Evolutionary conservation across 2,113 vertebrate genomes (phyloP), one percentile per base, ranked within the genome.

Genomic region (Cichladusa arquata): DNA sequence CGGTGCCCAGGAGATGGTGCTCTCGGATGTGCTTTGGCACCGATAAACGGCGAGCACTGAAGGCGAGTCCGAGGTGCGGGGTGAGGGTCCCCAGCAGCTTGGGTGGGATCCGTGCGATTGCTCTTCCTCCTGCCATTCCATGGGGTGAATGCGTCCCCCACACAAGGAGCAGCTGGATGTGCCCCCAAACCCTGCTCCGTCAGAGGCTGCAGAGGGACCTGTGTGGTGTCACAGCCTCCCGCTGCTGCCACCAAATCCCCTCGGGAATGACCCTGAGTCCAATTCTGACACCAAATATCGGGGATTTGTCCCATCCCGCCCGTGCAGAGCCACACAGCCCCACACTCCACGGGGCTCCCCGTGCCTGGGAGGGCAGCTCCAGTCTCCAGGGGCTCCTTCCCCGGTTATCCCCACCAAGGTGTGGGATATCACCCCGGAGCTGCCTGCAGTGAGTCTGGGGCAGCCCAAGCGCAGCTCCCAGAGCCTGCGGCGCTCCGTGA

Each of bases 1-100:
- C 7, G 23, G 13, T 38, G 85, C 31, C 96, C 96, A 81, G 88
- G 62, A 95, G 95, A n/a, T 95, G 96, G 96, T 50, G 96, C 96
- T 94, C 92, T 93, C 16, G 33, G 71, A 50, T 77, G 79, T 1
- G 71, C 58, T 95, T 85, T 70, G 85, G 36, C 28, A 20, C 19
- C 3, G 11, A 4, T 4, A 13, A 26, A 2, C 20, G 0, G 31
- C 7, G 3, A 14, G 72, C 34, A 0, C 36, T 1, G 62, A 3
- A 3, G 18, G 23, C 45, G 3, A 14, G 5, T 1, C 28, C 44
- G 0, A 2, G 16, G 38, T 3, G 33, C 38, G 38, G 67, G 74
- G 29, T 17, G 47, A 9, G 25, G 8, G 44, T 67, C 25, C 25
- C 14, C 51, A 8, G 1, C 81, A 10, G 42, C 28, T 1, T 33